phyloP scores from a whole-genome alignment of 2,113 vertebrate genomes.

The Chascanopsetta lugubris region DNA sequence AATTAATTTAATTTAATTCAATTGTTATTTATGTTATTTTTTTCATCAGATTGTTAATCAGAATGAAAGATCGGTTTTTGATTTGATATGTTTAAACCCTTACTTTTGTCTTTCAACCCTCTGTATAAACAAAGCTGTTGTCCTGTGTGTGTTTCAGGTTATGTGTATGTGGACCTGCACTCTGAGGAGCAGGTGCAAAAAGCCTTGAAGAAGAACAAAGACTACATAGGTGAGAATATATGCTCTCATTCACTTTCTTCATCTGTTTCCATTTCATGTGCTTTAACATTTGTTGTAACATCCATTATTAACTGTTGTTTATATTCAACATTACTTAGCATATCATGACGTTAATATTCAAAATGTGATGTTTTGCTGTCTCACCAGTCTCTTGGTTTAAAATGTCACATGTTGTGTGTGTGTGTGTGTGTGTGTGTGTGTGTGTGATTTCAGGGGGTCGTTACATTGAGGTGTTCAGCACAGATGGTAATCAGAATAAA shows the following conservation, averaged over 20 bases:
- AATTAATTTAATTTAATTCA: too few species aligned
- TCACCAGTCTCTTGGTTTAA: not conserved
- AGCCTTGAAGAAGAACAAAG: conserved; percentile 89
- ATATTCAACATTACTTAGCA: too few species aligned
- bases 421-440: not conserved
- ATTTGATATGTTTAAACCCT: too few species aligned
- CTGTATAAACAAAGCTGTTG: not conserved
- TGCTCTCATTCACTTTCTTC: not conserved
- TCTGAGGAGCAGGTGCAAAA: conserved; percentile 88
- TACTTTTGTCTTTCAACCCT: too few species aligned
- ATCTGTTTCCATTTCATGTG: not conserved
- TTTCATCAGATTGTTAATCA: too few species aligned
- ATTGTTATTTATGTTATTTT: too few species aligned
- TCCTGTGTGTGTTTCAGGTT: conserved; percentile 80
- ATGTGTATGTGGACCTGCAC: conserved; percentile 90
- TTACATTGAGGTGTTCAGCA: conserved; percentile 88
- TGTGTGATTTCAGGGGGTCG: conserved; percentile 81
- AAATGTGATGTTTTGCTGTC: not conserved
- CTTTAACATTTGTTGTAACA: not conserved
- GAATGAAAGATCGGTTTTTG: too few species aligned
- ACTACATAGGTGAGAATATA: conserved; percentile 90
- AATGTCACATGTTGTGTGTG: not conserved
- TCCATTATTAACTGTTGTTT: too few species aligned
- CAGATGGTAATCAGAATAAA: conserved; percentile 36
- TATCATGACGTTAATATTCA: not conserved